Base-by-base conservation (phyloP, 2,113 vertebrate genomes). In the Labeo rohita region DNA sequence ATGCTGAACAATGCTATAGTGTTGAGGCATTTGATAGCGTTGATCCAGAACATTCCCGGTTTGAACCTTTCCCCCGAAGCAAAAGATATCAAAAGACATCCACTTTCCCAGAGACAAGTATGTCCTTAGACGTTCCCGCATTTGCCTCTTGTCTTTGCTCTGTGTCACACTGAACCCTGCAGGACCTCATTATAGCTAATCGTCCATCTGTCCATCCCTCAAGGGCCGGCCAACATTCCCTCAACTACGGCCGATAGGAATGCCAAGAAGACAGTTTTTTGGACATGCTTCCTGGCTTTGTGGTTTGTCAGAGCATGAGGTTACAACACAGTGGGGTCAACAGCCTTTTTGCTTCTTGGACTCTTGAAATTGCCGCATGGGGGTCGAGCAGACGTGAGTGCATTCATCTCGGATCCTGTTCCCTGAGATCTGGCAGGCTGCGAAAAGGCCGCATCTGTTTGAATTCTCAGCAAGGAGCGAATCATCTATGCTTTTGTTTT, bases 151-250 rank as follows among this genome's bases (percentile, higher is more conserved):
- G 63, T 84, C 65, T 75, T 49, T 63, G 74, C 88, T 87, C 66
- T 70, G 89, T 89, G 86, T 92, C 88, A 86, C 79, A 23, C 70
- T 86, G 85, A 73, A 91, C 89, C 88, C 92, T 92, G 91, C 90
- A 90, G 88, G 89, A 90, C 89, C 87, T 89, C 92, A 91, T 94
- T 92, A 95, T 85, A 90, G 91, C 90, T 92, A 94, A 94, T 36
- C 84, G 90, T 90, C 93, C 93, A 94, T 95, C 93, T 93, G 94
- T 92, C 92, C 70, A 59, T 73, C 43, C 77, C 68, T 81, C 79
- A 80, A 80, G 81, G 28, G 61, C 47, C 28, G 65, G 84, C 88
- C 89, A 88, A 89, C 84, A 66, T 70, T 75, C 81, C 75, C 72
- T 87, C 70, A 84, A 63, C 63, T 23, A 68, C 21, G 47, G 47